Percentiles rank a stretch among this genome's conserved stretches.
phyloP scores from a whole-genome alignment of 2,113 vertebrate species.

The human region DNA sequence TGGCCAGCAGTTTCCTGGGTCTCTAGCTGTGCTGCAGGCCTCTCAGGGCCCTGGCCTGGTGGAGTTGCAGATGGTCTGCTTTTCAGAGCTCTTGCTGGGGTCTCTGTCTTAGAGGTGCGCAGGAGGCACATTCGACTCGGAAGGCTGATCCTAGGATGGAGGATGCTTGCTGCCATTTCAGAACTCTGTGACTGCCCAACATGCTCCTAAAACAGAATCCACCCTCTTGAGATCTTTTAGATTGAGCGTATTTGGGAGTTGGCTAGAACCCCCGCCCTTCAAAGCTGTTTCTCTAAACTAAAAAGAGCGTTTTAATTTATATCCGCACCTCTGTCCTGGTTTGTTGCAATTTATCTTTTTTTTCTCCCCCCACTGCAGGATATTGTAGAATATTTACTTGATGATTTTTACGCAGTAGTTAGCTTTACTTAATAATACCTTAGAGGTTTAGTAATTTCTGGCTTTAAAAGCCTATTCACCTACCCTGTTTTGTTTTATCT shows the following conservation, averaged over 20 bases:
- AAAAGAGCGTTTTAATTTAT: not conserved
- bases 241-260: not conserved
- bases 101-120: not conserved
- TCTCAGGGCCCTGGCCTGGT: not conserved
- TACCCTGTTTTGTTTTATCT: not conserved
- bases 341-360: not conserved
- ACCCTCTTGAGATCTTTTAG: not conserved
- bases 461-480: not conserved
- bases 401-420: not conserved
- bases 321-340: not conserved
- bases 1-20: not conserved
- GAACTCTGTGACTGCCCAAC: not conserved
- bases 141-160: not conserved
- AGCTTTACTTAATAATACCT: conserved; percentile 43
- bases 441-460: conserved; percentile 5
- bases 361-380: not conserved
- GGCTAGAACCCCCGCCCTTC: not conserved
- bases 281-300: not conserved
- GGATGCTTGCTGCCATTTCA: not conserved
- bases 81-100: not conserved
- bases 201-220: not conserved
- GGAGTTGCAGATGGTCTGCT: not conserved
- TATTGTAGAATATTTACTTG: not conserved
- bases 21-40: not conserved
- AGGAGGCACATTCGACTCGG: not conserved